phyloP scores from a whole-genome alignment of 2,888 invertebrate species.

The Himalopsyche tibetana region DNA sequence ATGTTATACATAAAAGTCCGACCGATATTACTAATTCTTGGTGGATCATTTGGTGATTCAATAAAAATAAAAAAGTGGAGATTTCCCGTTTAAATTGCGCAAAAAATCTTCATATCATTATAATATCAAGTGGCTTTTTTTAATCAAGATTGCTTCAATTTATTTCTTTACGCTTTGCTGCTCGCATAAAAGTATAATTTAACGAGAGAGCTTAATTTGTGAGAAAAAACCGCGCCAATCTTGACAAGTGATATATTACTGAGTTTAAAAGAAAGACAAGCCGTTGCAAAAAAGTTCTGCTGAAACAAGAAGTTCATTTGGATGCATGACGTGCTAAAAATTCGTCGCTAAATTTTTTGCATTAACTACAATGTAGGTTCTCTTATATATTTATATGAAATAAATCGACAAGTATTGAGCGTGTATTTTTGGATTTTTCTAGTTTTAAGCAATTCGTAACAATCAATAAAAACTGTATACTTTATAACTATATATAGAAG shows the following conservation, averaged over 20 bases:
- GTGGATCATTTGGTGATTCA: too few species aligned
- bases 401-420: too few species aligned
- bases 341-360: background rate
- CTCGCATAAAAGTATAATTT: slow-evolving; percentile 2
- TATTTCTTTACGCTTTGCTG: background rate
- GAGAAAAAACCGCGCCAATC: background rate
- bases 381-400: too few species aligned
- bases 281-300: background rate
- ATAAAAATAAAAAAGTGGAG: too few species aligned
- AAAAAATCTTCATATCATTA: background rate
- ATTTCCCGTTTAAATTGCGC: too few species aligned
- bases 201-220: background rate
- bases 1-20: too few species aligned
- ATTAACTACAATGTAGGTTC: too few species aligned
- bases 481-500: too few species aligned
- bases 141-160: background rate
- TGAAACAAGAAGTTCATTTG: background rate
- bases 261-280: background rate
- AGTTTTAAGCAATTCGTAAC: too few species aligned
- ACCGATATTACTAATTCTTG: too few species aligned
- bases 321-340: background rate
- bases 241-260: slow-evolving; percentile 21
- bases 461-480: too few species aligned
- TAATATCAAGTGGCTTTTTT: background rate
- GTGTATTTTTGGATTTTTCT: too few species aligned